Evolutionary conservation across 2,797 vertebrate species (phyloP), one percentile per base, ranked within the genome.

Genomic region (Crax fasciolata): DNA sequence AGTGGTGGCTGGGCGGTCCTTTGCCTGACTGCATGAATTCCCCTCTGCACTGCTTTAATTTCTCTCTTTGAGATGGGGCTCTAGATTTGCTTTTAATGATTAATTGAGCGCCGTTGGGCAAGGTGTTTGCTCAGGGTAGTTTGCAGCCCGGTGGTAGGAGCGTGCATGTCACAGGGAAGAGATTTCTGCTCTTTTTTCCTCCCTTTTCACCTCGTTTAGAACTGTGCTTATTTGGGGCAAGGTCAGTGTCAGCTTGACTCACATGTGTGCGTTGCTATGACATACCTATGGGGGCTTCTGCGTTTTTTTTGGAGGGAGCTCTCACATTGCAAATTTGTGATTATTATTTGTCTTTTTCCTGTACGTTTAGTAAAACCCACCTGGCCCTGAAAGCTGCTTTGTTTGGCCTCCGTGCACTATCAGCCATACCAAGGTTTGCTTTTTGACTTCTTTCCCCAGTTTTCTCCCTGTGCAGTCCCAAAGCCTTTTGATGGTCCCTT

Each of bases 91-190:
- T 82, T 86, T 94, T 86, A 94, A 95, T 78, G 55, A 87, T 88
- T 96, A 71, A 91, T 35, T 9, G 30, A 46, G 70, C 10, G 19
- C 11, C 78, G 76, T 84, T 92, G 83, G 39, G 86, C 62, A 92
- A 95, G 58, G 32, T 96, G 70, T 93, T 95, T 93, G 67, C 86
- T 84, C 73, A 70, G 80, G 68, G 62, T 25, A 24, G 62, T 44
- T 54, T 81, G 58, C 46, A 68, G 59, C 41, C 28, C 17, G 0
- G 3, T 85, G 75, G 21, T 30, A 81, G 63, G 35, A 51, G 3
- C 1, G 1, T 44, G 51, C 20, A 7, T 68, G 10, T 39, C 49
- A 18, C 23, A 46, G 15, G 41, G 32, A 80, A 27, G 9, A 65
- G 38, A 20, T 35, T 74, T 68, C 41, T n/a, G 7, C 35, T n/a